Evolutionary conservation across 1,140 invertebrate genomes (phyloP), one percentile per base, ranked within the genome.

Genomic region (Nilaparvata lugens): DNA sequence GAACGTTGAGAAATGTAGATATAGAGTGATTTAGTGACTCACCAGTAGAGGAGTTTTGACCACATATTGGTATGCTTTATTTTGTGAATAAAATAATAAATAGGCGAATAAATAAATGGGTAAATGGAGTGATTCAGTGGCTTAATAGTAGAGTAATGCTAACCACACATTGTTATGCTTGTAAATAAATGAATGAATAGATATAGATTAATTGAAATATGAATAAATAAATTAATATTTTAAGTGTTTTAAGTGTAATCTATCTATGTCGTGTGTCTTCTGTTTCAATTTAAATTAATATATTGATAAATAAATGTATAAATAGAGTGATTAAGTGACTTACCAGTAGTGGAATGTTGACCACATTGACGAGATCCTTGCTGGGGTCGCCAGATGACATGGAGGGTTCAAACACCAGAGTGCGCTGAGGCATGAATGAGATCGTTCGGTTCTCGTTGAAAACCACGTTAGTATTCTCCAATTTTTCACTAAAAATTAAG

Each of bases 31-130:
- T 28, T 4, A 4, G 3, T 28, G 19, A 66, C 75, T 81, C 74
- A 88, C 91, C 77, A 93, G 74, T 65, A 91, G 74, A 1, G 90
- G 84, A 65, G 92, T 79, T 71, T 95, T 95, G 0, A 89, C 80
- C 0, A 88, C 83, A 0, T 76, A n/a, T n/a, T n/a, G n/a, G n/a
- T n/a, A n/a, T n/a, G n/a, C n/a, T n/a, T n/a, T n/a, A n/a, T n/a
- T n/a, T n/a, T n/a, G n/a, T n/a, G n/a, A n/a, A n/a, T n/a, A n/a
- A n/a, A n/a, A n/a, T n/a, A n/a, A n/a, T n/a, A n/a, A n/a, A n/a
- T n/a, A n/a, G n/a, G n/a, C n/a, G n/a, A n/a, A n/a, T n/a, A n/a
- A n/a, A n/a, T n/a, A n/a, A n/a, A n/a, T n/a, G n/a, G n/a, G n/a
- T n/a, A n/a, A n/a, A n/a, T n/a, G n/a, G n/a, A n/a, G n/a, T n/a